Percentiles rank a stretch among this genome's conserved stretches.
phyloP scores from a whole-genome alignment of 1,140 invertebrate species.

The Radopholus similis region DNA sequence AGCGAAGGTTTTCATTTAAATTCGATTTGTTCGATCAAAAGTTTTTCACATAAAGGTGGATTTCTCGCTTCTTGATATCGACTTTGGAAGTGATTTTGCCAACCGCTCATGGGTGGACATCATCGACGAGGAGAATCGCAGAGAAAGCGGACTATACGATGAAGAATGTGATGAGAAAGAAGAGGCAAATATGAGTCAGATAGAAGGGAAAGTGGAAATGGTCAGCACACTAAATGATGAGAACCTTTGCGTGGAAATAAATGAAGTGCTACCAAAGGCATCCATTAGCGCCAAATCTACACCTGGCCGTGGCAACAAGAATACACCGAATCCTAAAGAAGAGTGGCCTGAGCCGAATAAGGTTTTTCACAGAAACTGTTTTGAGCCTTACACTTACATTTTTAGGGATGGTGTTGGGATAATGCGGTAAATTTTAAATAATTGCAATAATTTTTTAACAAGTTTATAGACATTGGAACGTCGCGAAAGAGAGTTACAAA shows the following conservation, averaged over 20 bases:
- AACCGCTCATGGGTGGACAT: constrained; percentile 14
- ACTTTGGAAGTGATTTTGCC: background rate
- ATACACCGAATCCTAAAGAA: background rate
- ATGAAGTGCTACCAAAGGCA: background rate
- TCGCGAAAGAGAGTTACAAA: constrained; percentile 4
- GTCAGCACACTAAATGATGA: background rate
- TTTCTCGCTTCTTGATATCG: background rate
- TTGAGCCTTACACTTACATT: background rate
- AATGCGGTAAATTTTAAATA: too few species aligned
- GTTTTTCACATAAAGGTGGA: background rate
- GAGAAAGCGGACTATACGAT: background rate
- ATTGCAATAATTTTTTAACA: too few species aligned
- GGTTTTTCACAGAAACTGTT: background rate
- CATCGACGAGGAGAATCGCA: constrained; percentile 14
- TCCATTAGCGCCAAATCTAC: background rate
- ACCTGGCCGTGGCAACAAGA: background rate
- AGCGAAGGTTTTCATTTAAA: too few species aligned
- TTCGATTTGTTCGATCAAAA: background rate
- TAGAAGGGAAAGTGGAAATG: background rate
- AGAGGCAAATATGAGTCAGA: background rate
- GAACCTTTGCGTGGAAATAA: background rate
- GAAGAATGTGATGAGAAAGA: background rate
- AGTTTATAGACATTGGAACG: constrained; percentile 9
- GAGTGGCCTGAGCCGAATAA: constrained; percentile 4
- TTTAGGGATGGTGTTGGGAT: constrained; percentile 10